A percentile compares a stretch with the other conserved stretches of the same genome.
These are phyloP conservation scores for Plebejus anna DNA, from an alignment of 2,888 invertebrate genomes.

Conservation along the genomic window DNA sequence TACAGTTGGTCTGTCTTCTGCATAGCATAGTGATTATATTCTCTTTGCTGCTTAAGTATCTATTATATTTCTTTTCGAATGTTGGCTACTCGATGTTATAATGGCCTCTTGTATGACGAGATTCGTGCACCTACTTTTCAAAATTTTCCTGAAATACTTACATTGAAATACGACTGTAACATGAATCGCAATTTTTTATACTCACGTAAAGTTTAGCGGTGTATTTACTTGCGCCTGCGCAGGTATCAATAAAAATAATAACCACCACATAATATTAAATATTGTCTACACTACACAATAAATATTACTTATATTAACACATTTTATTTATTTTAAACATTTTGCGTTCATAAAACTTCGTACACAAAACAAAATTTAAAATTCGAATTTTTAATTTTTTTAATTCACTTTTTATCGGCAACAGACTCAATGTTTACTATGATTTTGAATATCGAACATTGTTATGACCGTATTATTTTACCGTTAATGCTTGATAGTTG, in stretches of 20 bases:
- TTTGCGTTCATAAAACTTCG: background rate
- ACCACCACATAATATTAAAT: conserved; percentile 18
- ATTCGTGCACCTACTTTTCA: too few species aligned
- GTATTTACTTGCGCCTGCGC: conserved; percentile 23
- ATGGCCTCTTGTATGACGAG: too few species aligned
- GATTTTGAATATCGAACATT: background rate
- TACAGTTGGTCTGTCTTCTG: too few species aligned
- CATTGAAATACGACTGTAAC: background rate
- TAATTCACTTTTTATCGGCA: conserved; percentile 7
- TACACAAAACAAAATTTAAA: background rate
- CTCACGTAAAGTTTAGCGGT: conserved; percentile 30
- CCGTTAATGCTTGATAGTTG: conserved; percentile 22
- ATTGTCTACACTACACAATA: conserved; percentile 13
- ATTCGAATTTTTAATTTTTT: background rate
- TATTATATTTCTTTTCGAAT: too few species aligned
- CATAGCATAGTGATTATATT: too few species aligned
- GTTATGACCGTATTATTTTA: conserved; percentile 18
- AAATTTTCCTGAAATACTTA: background rate
- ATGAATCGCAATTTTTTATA: background rate
- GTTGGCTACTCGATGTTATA: too few species aligned
- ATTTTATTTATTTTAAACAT: background rate
- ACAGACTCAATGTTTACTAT: background rate
- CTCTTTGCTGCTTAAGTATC: too few species aligned
- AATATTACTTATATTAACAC: background rate
- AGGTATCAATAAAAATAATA: conserved; percentile 28